Evolutionary conservation across 2,888 invertebrate genomes (phyloP).

Genomic region (Morpho deidamia): DNA sequence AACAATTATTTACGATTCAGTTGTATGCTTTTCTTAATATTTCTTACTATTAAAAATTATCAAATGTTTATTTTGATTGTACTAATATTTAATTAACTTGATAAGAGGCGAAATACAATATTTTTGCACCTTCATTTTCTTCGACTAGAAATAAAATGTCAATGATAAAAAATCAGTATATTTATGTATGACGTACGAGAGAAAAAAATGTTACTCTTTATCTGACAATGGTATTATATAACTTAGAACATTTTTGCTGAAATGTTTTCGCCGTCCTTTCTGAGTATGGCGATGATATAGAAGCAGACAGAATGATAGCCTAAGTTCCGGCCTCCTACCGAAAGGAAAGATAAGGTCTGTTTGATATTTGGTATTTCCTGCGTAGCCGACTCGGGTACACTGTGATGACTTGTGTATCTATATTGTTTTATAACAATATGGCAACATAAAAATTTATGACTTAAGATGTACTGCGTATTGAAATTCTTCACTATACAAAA

Average conservation of each 20-base stretch:
- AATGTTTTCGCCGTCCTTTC: conserved; percentile 8
- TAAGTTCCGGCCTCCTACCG: conserved; percentile 17
- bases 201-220: too few species aligned
- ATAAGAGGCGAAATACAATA: too few species aligned
- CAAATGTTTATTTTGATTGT: too few species aligned
- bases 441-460: not conserved
- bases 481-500: not conserved
- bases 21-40: too few species aligned
- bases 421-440: not conserved
- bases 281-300: conserved; percentile 10
- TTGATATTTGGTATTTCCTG: conserved; percentile 18
- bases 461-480: not conserved
- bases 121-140: too few species aligned
- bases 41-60: too few species aligned
- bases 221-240: not conserved
- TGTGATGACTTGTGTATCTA: not conserved
- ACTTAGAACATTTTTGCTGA: conserved; percentile 1
- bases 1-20: too few species aligned
- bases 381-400: not conserved
- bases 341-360: conserved; percentile 14
- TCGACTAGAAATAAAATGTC: too few species aligned
- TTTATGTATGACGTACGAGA: too few species aligned
- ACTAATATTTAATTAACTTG: too few species aligned
- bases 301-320: conserved; percentile 16
- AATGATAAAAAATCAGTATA: too few species aligned